Evolutionary conservation across 1,140 invertebrate genomes (phyloP).

Genomic region (Scaptomyza graminum): DNA sequence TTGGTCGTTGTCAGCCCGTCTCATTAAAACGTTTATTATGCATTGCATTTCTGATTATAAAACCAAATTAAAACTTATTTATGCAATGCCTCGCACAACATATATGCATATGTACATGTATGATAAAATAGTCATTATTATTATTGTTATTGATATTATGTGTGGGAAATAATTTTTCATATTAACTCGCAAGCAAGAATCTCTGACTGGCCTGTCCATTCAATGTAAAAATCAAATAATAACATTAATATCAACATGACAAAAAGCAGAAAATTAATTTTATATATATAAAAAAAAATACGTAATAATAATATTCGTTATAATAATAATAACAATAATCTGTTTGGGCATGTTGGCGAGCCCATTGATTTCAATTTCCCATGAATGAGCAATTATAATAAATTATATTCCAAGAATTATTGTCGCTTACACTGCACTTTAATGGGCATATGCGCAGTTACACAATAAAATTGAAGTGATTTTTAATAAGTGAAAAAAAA

Average conservation of each 20-base stretch:
- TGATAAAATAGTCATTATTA: conserved; percentile 61
- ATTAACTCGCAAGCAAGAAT: conserved; percentile 56
- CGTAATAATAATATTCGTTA: conserved; percentile 43
- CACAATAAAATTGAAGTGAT: not conserved
- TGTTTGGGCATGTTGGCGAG: conserved; percentile 39
- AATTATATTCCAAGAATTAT: conserved; percentile 51
- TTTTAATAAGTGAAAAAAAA: not conserved
- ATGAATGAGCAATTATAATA: conserved; percentile 73
- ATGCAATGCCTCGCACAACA: conserved; percentile 53
- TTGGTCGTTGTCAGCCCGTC: conserved; percentile 61
- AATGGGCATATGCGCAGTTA: not conserved
- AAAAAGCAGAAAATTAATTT: conserved; percentile 48
- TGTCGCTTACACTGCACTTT: conserved; percentile 10
- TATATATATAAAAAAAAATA: conserved; percentile 48
- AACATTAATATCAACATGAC: conserved; percentile 14
- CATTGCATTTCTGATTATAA: conserved; percentile 75
- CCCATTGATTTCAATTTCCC: conserved; percentile 57
- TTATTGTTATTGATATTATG: conserved; percentile 44
- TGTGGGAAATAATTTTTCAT: conserved; percentile 65
- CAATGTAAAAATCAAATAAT: conserved; percentile 63
- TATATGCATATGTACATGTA: not conserved
- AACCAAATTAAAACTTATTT: conserved; percentile 78
- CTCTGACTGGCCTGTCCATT: conserved; percentile 26
- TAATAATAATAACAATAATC: conserved; percentile 65
- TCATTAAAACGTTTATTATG: conserved; percentile 79